A percentile compares a stretch with the other conserved stretches of the same genome.
phyloP scores from a whole-genome alignment of 2,888 invertebrate species.

The Ethmia dodecea region DNA sequence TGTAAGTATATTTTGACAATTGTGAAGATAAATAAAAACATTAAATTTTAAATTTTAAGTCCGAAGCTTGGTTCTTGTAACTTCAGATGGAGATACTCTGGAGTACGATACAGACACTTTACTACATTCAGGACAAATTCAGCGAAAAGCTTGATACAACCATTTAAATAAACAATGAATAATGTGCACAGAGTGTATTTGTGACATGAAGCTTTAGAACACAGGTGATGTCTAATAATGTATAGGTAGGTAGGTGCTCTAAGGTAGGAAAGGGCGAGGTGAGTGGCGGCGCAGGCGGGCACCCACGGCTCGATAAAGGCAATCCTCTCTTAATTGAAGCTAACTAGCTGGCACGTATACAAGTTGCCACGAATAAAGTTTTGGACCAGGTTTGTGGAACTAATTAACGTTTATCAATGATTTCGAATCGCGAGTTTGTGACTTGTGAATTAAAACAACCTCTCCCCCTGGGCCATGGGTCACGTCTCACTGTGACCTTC shows the following conservation, averaged over 20 bases:
- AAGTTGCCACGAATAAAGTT: conserved; percentile 48
- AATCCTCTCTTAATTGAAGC: conserved; percentile 53
- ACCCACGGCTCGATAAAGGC: conserved; percentile 76
- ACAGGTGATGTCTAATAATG: conserved; percentile 46
- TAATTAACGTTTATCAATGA: conserved; percentile 42
- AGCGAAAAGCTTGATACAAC: conserved; percentile 55
- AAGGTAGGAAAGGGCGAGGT: conserved; percentile 48
- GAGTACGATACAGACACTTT: conserved; percentile 38
- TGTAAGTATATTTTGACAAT: conserved; percentile 1
- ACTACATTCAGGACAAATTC: conserved; percentile 52
- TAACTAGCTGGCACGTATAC: conserved; percentile 55
- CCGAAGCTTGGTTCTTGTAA: conserved; percentile 35
- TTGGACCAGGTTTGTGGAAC: conserved; percentile 42
- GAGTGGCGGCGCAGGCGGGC: conserved; percentile 57
- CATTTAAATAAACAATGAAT: conserved; percentile 28
- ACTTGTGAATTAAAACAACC: conserved; percentile 33
- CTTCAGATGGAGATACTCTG: conserved; percentile 32
- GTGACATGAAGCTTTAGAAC: conserved; percentile 43
- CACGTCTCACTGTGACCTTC: conserved; percentile 86
- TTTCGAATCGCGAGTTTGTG: conserved; percentile 45
- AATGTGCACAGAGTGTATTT: conserved; percentile 50
- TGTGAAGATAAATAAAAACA: neutral
- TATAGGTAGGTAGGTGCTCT: conserved; percentile 44
- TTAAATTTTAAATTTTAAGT: conserved; percentile 17
- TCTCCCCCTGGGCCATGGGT: conserved; percentile 74